These are phyloP conservation scores for Tursiops truncatus DNA, from an alignment of 2,113 vertebrate genomes.

Conservation along the genomic window DNA sequence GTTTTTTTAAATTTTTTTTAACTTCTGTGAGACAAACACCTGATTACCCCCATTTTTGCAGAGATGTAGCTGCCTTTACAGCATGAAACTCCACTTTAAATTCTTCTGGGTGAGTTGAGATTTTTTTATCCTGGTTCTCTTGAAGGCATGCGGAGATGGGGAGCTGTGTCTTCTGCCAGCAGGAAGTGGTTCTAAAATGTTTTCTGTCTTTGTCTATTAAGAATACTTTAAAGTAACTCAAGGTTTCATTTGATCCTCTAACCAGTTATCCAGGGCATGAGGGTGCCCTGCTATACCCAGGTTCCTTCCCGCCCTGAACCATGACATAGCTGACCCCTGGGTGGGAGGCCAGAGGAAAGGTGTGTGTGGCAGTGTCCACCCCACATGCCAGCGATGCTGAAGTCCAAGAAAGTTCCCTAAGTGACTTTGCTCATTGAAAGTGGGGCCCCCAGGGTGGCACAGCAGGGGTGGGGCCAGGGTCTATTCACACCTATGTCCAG, in stretches of 20 bases:
- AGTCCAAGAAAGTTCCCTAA: neutral
- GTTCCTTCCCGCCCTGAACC: neutral
- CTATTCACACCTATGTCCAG: too few relatives aligned
- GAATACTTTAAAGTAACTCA: neutral
- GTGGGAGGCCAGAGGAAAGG: neutral
- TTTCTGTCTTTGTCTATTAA: neutral
- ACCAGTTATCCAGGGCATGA: neutral
- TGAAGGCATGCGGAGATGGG: fast-evolving
- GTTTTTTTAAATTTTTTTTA: neutral
- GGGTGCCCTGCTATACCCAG: neutral
- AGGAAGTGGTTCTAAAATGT: neutral
- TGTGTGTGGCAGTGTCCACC: neutral
- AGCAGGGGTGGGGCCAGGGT: neutral
- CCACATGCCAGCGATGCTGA: neutral
- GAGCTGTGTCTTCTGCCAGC: neutral
- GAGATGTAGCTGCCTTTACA: neutral
- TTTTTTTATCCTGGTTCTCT: neutral
- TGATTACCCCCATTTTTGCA: neutral
- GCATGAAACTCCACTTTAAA: neutral
- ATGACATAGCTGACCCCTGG: neutral
- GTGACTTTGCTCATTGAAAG: neutral
- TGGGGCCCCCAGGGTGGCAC: neutral
- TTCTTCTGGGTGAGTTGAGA: neutral
- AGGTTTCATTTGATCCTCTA: neutral
- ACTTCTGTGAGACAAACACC: neutral